phyloP scores from a whole-genome alignment of 2,888 invertebrate species.

The Anoplius nigerrimus region DNA sequence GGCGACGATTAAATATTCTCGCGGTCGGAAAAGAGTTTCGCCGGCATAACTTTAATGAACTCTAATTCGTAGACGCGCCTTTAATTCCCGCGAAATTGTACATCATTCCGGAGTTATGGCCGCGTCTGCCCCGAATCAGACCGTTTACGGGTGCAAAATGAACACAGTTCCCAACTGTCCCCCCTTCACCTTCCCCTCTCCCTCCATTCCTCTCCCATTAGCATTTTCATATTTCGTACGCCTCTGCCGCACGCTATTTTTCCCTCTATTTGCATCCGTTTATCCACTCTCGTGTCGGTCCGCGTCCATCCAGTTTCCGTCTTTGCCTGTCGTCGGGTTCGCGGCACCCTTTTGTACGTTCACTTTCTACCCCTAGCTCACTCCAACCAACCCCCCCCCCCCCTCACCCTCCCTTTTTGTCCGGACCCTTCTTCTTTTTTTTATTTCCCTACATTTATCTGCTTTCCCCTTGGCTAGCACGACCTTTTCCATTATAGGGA shows the following conservation, averaged over 20 bases:
- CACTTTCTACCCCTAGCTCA: background rate
- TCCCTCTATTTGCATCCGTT: no score
- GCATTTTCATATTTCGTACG: no score
- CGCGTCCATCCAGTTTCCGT: no score
- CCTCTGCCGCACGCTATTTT: no score
- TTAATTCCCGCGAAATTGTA: background rate
- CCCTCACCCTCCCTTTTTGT: background rate
- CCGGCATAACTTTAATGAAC: conserved; percentile 8
- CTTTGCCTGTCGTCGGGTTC: no score
- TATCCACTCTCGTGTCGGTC: no score
- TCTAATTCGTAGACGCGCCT: background rate
- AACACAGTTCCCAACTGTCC: background rate
- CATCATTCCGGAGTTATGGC: background rate
- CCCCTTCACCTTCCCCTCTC: background rate
- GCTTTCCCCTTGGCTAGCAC: background rate
- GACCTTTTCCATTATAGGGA: background rate
- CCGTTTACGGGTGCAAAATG: background rate
- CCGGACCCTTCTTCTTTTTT: background rate
- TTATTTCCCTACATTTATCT: no score
- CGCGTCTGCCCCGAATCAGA: background rate
- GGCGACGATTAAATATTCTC: background rate
- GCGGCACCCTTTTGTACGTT: no score
- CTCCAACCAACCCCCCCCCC: no score
- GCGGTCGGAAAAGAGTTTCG: background rate
- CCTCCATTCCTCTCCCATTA: background rate